Conservation (phyloP, 1,140 invertebrate species). For the Himalopsyche phryganea region DNA sequence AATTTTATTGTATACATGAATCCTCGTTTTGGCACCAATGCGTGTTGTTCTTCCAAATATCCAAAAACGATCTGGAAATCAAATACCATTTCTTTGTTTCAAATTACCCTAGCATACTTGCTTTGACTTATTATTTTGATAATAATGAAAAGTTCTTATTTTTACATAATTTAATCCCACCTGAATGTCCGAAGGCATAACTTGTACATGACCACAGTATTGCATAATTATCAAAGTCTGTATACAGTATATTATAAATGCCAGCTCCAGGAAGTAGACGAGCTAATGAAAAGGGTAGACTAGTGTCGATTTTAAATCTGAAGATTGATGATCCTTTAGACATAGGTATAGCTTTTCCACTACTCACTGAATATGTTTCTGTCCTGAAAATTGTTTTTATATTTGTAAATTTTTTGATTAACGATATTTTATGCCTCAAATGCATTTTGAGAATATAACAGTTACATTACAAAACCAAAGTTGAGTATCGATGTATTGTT, state of each 20-base stretch:
- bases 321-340: slow-evolving; percentile 50
- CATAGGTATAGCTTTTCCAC: slow-evolving; percentile 51
- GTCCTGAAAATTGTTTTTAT: slow-evolving; percentile 53
- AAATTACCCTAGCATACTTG: too few species aligned
- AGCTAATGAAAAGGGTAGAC: slow-evolving; percentile 59
- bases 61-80: slow-evolving; percentile 60
- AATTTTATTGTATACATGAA: slow-evolving; percentile 58
- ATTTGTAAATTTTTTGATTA: too few species aligned
- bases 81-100: too few species aligned
- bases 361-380: slow-evolving; percentile 41
- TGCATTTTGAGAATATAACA: too few species aligned
- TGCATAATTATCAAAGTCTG: slow-evolving; percentile 68
- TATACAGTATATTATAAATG: slow-evolving; percentile 64
- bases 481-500: too few species aligned
- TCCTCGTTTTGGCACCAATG: slow-evolving; percentile 54
- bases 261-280: slow-evolving; percentile 64
- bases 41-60: slow-evolving; percentile 58
- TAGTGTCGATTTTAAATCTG: slow-evolving; percentile 57
- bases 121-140: too few species aligned
- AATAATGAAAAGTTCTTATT: too few species aligned
- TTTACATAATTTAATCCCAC: slow-evolving; percentile 42
- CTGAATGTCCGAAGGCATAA: slow-evolving; percentile 56
- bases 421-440: too few species aligned
- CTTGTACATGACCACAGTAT: slow-evolving; percentile 69
- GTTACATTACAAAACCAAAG: too few species aligned